Percentiles rank a stretch among this genome's conserved stretches.
Evolutionary conservation across 2,113 vertebrate species (phyloP).

Genomic region (Periophthalmodon schlosseri): DNA sequence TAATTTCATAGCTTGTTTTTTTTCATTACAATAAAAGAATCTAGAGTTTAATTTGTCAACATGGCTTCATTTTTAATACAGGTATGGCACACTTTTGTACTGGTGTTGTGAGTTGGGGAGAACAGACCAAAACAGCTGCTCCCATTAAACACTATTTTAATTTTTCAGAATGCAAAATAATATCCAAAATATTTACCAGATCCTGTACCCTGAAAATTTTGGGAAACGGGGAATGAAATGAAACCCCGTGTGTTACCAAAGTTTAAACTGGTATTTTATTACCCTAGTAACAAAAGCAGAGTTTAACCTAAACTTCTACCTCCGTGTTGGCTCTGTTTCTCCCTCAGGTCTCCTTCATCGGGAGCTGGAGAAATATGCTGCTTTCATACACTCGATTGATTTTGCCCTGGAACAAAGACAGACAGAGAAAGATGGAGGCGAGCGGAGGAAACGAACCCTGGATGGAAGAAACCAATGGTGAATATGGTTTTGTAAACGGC

Average conservation of each 20-base stretch:
- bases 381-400: constrained; percentile 74
- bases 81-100: neutral
- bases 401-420: constrained; percentile 68
- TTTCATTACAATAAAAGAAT: no score
- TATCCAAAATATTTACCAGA: no score
- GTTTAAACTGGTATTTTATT: no score
- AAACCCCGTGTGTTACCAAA: no score
- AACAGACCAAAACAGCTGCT: no score
- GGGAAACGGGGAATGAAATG: no score
- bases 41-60: neutral
- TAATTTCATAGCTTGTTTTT: neutral
- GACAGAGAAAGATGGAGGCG: constrained; percentile 53
- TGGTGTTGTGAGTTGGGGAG: no score
- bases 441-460: constrained; percentile 51
- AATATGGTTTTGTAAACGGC: constrained; percentile 21
- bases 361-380: constrained; percentile 63
- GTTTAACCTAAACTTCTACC: constrained; percentile 26
- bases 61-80: neutral
- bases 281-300: constrained; percentile 12
- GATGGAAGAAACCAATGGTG: constrained; percentile 39
- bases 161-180: no score
- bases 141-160: no score
- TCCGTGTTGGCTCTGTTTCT: constrained; percentile 15
- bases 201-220: no score
- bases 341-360: constrained; percentile 47